Conservation (phyloP, 1,140 invertebrate genomes). For the Pseudomyrmex sp. region DNA sequence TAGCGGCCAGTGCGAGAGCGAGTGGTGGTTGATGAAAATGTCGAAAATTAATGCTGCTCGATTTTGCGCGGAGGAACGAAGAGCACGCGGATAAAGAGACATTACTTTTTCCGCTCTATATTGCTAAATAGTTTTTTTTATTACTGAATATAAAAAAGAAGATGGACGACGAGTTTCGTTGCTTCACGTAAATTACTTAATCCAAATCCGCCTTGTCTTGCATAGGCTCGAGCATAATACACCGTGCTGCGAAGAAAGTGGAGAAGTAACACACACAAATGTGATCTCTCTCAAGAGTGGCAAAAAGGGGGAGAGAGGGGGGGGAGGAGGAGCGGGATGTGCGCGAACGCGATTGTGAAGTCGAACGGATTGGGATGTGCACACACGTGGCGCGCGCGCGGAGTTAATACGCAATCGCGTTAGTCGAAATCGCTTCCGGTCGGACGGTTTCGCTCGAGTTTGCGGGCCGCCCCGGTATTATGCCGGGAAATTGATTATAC, state of each 20-base stretch:
- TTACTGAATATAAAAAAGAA: too few species aligned
- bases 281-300: slow-evolving; percentile 4
- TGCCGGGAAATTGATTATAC: slow-evolving; percentile 81
- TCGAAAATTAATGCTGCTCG: not conserved
- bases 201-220: too few species aligned
- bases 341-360: slow-evolving; percentile 58
- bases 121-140: too few species aligned
- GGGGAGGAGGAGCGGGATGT: slow-evolving; percentile 4
- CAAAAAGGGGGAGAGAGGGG: not conserved
- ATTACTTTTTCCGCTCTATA: too few species aligned
- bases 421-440: slow-evolving; percentile 81
- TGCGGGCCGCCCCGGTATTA: slow-evolving; percentile 76
- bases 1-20: not conserved
- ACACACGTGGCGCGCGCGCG: slow-evolving; percentile 76
- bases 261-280: not conserved
- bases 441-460: slow-evolving; percentile 73
- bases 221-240: too few species aligned
- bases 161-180: too few species aligned
- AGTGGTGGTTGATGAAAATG: not conserved
- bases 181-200: too few species aligned
- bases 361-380: slow-evolving; percentile 56
- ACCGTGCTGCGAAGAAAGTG: not conserved
- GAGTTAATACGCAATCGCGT: slow-evolving; percentile 83
- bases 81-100: not conserved
- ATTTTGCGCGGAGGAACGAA: not conserved